Evolutionary conservation across 2,888 invertebrate species (phyloP).

Genomic region (Eutolmus rufibarbis): DNA sequence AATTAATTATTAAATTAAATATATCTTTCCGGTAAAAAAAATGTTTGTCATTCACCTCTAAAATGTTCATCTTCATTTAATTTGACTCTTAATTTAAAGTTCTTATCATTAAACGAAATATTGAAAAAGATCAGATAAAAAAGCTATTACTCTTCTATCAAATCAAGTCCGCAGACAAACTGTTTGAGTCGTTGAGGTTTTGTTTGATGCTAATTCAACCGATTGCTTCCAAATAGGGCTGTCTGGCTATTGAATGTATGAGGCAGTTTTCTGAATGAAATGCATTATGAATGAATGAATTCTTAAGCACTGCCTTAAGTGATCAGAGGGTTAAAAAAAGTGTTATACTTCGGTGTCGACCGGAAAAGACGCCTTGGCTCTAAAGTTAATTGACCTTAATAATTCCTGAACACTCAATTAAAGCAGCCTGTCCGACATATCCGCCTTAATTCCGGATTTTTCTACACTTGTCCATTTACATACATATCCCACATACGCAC

Average conservation of each 20-base stretch:
- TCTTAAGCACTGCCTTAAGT: not conserved
- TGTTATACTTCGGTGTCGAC: not conserved
- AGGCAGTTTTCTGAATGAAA: not conserved
- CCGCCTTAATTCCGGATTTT: not conserved
- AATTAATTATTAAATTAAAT: not conserved
- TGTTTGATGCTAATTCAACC: not conserved
- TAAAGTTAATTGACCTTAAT: conserved; percentile 10
- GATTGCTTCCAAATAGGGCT: not conserved
- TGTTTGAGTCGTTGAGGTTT: not conserved
- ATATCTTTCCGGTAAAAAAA: not conserved
- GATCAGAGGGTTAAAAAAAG: not conserved
- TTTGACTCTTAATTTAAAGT: not conserved
- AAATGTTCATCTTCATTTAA: not conserved
- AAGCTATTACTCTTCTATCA: not conserved
- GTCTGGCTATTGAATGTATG: not conserved
- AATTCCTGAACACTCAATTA: not conserved
- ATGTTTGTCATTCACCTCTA: not conserved
- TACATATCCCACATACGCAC: not conserved
- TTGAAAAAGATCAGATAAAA: not conserved
- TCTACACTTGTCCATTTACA: not conserved
- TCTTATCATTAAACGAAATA: not conserved
- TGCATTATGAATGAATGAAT: not conserved
- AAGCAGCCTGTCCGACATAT: not conserved
- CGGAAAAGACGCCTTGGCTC: not conserved
- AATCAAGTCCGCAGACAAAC: not conserved